Base-by-base conservation (phyloP, 2,797 vertebrate genomes). In the Spinus olivaceus region DNA sequence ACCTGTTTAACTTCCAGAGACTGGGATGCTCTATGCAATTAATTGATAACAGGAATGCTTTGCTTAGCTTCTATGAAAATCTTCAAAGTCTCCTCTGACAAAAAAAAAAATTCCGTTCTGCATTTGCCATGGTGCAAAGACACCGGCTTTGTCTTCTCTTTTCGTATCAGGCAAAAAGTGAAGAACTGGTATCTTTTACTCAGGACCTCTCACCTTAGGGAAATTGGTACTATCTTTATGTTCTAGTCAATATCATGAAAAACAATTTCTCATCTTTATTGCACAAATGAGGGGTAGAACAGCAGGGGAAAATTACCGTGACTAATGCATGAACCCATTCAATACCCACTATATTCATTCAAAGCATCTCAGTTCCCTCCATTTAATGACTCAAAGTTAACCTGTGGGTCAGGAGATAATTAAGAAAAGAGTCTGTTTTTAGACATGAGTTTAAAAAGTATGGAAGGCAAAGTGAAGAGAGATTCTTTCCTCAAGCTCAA, bases 1-100 rank as follows among this genome's bases (percentile, higher is more conserved):
- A 93, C 63, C 84, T 63, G 84, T 90, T 94, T 91, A 84, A 94
- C 92, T 33, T 82, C 82, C 66, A 8, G 33, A 80, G 30, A 44
- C 30, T 42, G 24, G 76, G 51, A 49, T 6, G 9, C 6, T 60
- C 14, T 8, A n/a, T 71, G 42, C 25, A 65, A 74, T 39, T 44
- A 32, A 16, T 11, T 73, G 41, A 11, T 76, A 56, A 76, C 2
- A 19, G 18, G 8, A 4, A 24, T 42, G 32, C 15, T 69, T 74
- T 67, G 33, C 41, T 64, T 47, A 46, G 32, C 14, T 81, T 61
- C 33, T 54, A 3, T 4, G 17, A 78, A 88, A 65, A 81, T n/a
- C 22, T 73, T 30, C 23, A 10, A 44, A 42, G 15, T 28, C 41
- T 54, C 10, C 33, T 9, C 17, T 42, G 24, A 10, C 51, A 46